Conservation (phyloP, 2,888 invertebrate genomes). For the Sinopyrophorus schimmeli region DNA sequence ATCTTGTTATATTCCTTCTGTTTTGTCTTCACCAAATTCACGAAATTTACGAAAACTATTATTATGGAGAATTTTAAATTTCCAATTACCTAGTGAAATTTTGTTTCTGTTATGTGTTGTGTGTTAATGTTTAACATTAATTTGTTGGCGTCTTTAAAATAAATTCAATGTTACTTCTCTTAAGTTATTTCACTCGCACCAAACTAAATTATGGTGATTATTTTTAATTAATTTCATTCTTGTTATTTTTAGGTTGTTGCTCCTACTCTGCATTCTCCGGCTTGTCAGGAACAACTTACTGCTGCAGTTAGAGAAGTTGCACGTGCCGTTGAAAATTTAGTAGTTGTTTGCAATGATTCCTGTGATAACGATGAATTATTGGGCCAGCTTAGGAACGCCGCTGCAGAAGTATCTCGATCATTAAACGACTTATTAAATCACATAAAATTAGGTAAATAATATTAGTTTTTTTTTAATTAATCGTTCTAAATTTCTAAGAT, state of each 20-base stretch:
- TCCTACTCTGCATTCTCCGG: conserved; percentile 78
- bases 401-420: conserved; percentile 84
- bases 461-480: neutral
- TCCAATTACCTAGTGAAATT: no score
- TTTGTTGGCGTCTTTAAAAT: neutral
- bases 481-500: conserved; percentile 1
- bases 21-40: conserved; percentile 15
- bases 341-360: conserved; percentile 77
- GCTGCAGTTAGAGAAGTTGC: conserved; percentile 93
- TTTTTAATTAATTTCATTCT: conserved; percentile 6
- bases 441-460: conserved; percentile 62
- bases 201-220: conserved; percentile 1
- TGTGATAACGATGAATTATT: conserved; percentile 69
- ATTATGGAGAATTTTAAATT: conserved; percentile 5
- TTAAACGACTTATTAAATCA: conserved; percentile 88
- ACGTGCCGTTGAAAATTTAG: conserved; percentile 86
- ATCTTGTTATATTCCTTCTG: conserved; percentile 16
- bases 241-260: conserved; percentile 69
- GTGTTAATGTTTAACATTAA: neutral
- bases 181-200: conserved; percentile 2
- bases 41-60: no score
- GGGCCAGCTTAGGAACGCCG: conserved; percentile 80
- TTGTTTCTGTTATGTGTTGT: conserved; percentile 9
- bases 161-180: no score
- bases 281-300: conserved; percentile 88